A percentile compares a stretch with the other conserved stretches of the same genome.
phyloP scores from a whole-genome alignment of 2,888 invertebrate genomes.

The Papilio demoleus region DNA sequence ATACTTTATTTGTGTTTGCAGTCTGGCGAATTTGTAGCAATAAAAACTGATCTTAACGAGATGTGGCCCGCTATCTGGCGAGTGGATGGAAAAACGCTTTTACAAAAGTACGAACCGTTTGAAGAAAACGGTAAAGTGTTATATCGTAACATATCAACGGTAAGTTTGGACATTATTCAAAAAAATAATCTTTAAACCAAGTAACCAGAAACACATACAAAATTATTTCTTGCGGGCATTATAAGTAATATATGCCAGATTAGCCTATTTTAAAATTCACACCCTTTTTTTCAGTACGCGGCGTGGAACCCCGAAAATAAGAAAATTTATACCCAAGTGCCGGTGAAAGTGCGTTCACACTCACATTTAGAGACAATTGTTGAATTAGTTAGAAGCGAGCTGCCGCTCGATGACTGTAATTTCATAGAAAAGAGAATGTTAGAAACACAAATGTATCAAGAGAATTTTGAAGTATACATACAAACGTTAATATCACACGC shows the following conservation, averaged over 20 bases:
- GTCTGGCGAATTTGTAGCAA: slow-evolving; percentile 95
- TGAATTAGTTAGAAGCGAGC: slow-evolving; percentile 89
- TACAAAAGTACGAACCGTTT: slow-evolving; percentile 93
- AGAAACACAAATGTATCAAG: slow-evolving; percentile 90
- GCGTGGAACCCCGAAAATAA: slow-evolving; percentile 93
- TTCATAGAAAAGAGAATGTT: slow-evolving; percentile 90
- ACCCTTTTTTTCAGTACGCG: slow-evolving; percentile 86
- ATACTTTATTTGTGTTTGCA: slow-evolving; percentile 68
- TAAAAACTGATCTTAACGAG: slow-evolving; percentile 90
- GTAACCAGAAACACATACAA: background rate
- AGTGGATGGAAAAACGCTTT: slow-evolving; percentile 92
- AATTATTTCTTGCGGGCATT: background rate
- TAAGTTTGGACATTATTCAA: slow-evolving; percentile 69
- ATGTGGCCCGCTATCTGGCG: slow-evolving; percentile 96
- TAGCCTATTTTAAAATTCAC: background rate
- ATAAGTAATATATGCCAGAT: background rate
- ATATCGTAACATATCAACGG: slow-evolving; percentile 94
- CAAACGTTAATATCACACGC: slow-evolving; percentile 96
- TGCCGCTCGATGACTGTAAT: slow-evolving; percentile 87
- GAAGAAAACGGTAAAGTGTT: slow-evolving; percentile 91
- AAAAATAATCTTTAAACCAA: background rate
- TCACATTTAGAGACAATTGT: slow-evolving; percentile 91
- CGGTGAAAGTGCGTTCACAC: slow-evolving; percentile 89
- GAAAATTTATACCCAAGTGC: slow-evolving; percentile 90
- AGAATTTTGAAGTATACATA: slow-evolving; percentile 95